phyloP scores from a whole-genome alignment of 1,140 invertebrate species.

The Nomia melanderi region DNA sequence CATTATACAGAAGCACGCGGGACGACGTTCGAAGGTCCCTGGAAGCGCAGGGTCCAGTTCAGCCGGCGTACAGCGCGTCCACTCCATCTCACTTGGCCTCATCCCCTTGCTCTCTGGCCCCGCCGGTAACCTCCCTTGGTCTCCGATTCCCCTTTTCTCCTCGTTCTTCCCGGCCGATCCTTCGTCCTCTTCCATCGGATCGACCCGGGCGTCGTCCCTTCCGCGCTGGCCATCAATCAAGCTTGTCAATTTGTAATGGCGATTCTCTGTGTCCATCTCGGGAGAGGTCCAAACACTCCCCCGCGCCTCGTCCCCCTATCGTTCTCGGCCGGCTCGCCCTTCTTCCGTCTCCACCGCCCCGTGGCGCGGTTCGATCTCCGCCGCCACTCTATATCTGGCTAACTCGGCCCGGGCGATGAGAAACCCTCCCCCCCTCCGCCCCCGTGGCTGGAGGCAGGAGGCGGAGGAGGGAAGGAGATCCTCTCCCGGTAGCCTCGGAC shows the following conservation, averaged over 20 bases:
- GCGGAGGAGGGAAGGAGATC: slow-evolving; percentile 35
- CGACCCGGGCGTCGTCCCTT: slow-evolving; percentile 64
- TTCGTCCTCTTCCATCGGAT: slow-evolving; percentile 42
- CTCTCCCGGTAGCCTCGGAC: slow-evolving; percentile 26
- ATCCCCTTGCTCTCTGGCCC: slow-evolving; percentile 61
- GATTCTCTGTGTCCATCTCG: slow-evolving; percentile 80
- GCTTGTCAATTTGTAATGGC: slow-evolving; percentile 83
- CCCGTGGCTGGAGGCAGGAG: not conserved
- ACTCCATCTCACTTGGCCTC: slow-evolving; percentile 68
- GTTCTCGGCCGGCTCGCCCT: slow-evolving; percentile 25
- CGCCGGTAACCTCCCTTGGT: slow-evolving; percentile 43
- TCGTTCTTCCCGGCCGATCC: slow-evolving; percentile 59
- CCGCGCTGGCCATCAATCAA: slow-evolving; percentile 81
- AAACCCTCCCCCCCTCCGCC: too few species aligned
- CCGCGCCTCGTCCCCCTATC: not conserved
- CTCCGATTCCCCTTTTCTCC: slow-evolving; percentile 65
- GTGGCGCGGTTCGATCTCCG: slow-evolving; percentile 50
- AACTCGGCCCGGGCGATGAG: slow-evolving; percentile 37
- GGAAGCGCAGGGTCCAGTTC: slow-evolving; percentile 47
- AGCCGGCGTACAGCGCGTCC: slow-evolving; percentile 34
- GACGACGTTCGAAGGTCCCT: slow-evolving; percentile 62
- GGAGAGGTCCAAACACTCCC: slow-evolving; percentile 65
- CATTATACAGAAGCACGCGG: slow-evolving; percentile 42
- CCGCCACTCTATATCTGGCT: slow-evolving; percentile 44
- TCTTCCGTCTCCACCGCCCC: slow-evolving; percentile 47